Evolutionary conservation across 2,797 vertebrate genomes (phyloP).

Genomic region (Thunnus albacares): DNA sequence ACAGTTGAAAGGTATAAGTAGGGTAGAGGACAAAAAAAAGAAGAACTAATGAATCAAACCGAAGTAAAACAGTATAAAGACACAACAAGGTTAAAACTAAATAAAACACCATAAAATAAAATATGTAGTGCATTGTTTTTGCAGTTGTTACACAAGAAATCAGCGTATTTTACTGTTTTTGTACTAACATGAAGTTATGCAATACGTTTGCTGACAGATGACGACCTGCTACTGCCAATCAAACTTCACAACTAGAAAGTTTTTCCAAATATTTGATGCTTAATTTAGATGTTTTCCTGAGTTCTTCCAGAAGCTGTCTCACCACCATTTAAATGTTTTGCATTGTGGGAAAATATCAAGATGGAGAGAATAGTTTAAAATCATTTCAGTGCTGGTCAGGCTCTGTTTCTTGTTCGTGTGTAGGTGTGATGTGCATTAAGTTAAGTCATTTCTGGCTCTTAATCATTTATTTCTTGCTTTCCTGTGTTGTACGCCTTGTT

Average conservation of each 20-base stretch:
- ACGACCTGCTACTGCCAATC: background rate
- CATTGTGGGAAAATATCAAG: too few relatives aligned
- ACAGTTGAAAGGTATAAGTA: too few relatives aligned
- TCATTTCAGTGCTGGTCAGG: background rate
- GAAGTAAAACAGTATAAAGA: too few relatives aligned
- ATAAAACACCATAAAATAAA: too few relatives aligned
- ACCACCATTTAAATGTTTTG: background rate
- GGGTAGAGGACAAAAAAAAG: too few relatives aligned
- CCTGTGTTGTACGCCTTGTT: slow-evolving; percentile 20
- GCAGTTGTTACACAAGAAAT: background rate
- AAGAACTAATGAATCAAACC: too few relatives aligned
- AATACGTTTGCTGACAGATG: background rate
- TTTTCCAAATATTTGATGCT: background rate
- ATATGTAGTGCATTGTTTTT: too few relatives aligned
- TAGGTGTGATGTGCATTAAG: background rate
- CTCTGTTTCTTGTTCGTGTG: background rate
- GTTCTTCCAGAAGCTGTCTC: background rate
- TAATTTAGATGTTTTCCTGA: background rate
- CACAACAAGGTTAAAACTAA: too few relatives aligned
- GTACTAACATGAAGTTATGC: background rate
- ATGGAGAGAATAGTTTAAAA: too few relatives aligned
- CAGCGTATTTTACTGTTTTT: background rate
- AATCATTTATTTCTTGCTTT: slow-evolving; percentile 11
- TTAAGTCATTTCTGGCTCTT: slow-evolving; percentile 21
- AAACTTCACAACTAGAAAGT: background rate